Percentiles rank a stretch among this genome's conserved stretches.
These are phyloP conservation scores for Diachasma alloeum DNA, from an alignment of 1,140 invertebrate species.

Conservation along the genomic window DNA sequence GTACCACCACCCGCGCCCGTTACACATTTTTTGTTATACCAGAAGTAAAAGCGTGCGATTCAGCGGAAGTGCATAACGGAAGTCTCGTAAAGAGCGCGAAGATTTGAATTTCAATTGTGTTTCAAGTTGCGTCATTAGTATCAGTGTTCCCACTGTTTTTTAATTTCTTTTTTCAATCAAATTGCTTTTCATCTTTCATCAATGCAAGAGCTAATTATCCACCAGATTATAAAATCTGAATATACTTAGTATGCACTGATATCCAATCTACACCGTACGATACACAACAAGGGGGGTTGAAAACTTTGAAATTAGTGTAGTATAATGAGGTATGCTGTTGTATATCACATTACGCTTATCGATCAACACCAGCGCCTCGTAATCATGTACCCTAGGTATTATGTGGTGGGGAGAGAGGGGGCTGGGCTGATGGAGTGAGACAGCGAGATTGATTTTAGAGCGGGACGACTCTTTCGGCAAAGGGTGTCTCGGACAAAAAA, in stretches of 20 bases:
- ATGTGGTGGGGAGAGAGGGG: background rate
- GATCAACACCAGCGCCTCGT: background rate
- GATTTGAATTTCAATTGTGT: too few species aligned
- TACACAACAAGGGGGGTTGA: background rate
- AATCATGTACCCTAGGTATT: background rate
- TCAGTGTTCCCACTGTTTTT: too few species aligned
- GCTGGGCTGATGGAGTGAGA: background rate
- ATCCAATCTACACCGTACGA: background rate
- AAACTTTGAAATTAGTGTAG: background rate
- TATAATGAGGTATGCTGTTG: background rate
- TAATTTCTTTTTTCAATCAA: too few species aligned
- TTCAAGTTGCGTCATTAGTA: too few species aligned
- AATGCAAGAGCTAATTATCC: too few species aligned
- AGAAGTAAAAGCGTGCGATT: too few species aligned
- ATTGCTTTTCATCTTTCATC: too few species aligned
- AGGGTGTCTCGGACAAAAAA: constrained; percentile 1
- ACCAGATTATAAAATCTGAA: background rate
- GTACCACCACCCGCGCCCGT: too few species aligned
- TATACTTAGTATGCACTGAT: background rate
- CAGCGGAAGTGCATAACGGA: too few species aligned
- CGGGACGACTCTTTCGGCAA: background rate
- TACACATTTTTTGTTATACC: too few species aligned
- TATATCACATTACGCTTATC: constrained; percentile 8
- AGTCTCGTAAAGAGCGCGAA: too few species aligned
- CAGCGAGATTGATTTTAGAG: background rate